phyloP scores from a whole-genome alignment of 2,113 vertebrate species.

The Oceanites oceanicus region DNA sequence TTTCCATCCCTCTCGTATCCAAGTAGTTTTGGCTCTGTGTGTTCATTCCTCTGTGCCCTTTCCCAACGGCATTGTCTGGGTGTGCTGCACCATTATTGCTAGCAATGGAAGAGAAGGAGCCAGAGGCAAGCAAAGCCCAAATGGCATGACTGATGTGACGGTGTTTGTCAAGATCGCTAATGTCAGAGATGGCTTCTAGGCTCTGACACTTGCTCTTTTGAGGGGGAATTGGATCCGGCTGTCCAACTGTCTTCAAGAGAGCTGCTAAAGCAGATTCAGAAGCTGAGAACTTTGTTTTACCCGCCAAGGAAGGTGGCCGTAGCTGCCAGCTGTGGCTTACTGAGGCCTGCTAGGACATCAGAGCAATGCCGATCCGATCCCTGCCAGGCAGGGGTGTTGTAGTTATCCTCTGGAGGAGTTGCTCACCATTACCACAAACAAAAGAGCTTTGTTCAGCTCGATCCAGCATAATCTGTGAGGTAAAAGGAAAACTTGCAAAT shows the following conservation, averaged over 20 bases:
- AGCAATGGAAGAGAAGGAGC: neutral
- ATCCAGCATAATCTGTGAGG: neutral
- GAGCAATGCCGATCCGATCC: neutral
- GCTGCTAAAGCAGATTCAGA: neutral
- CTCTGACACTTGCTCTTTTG: neutral
- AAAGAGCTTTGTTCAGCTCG: neutral
- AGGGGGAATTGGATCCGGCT: neutral
- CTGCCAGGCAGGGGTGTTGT: neutral
- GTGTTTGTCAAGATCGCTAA: neutral
- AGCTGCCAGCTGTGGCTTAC: neutral
- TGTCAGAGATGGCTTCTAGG: neutral
- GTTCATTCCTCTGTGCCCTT: neutral
- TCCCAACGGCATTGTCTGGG: neutral
- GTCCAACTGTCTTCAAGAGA: neutral
- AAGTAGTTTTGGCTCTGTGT: neutral
- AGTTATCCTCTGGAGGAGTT: neutral
- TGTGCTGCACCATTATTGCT: neutral
- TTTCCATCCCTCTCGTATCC: neutral
- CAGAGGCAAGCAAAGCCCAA: neutral
- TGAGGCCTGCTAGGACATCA: neutral
- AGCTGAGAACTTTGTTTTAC: neutral
- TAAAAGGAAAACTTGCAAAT: neutral
- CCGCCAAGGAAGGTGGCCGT: rapidly evolving
- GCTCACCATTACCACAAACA: neutral
- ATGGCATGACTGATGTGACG: rapidly evolving